These are phyloP conservation scores for Scaptomyza pallida DNA, from an alignment of 1,140 invertebrate species.

Conservation along the genomic window DNA sequence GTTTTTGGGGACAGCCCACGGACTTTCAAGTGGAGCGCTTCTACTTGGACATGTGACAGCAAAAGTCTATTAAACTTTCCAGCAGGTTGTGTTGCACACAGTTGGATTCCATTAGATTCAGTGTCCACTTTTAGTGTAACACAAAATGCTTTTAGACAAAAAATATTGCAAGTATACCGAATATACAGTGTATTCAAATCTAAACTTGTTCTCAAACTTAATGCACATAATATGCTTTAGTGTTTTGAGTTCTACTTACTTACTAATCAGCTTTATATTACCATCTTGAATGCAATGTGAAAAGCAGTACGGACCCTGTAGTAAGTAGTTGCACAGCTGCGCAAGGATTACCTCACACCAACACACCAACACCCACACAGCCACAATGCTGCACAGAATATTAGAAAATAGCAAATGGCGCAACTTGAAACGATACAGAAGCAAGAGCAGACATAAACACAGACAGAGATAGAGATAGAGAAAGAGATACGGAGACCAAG, in stretches of 20 bases:
- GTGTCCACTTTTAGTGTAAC: not conserved
- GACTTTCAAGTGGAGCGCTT: slow-evolving; percentile 3
- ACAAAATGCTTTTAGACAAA: no score
- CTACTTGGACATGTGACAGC: not conserved
- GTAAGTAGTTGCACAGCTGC: slow-evolving; percentile 10
- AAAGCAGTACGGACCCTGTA: not conserved
- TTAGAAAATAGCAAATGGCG: slow-evolving; percentile 39
- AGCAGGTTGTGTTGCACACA: not conserved
- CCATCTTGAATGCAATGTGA: slow-evolving; percentile 3
- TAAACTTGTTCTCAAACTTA: not conserved
- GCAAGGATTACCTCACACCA: slow-evolving; percentile 25
- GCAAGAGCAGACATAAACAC: not conserved
- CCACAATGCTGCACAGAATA: slow-evolving; percentile 1
- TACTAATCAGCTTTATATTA: slow-evolving; percentile 30
- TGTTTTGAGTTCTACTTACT: not conserved
- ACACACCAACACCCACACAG: no score
- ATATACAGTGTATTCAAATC: not conserved
- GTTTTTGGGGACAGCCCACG: slow-evolving; percentile 33
- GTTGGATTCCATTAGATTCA: no score
- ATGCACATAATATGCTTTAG: not conserved
- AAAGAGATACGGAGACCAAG: slow-evolving; percentile 28
- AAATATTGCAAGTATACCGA: no score
- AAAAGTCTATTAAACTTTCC: not conserved
- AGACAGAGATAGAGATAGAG: slow-evolving; percentile 1
- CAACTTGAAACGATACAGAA: slow-evolving; percentile 16